phyloP scores from a whole-genome alignment of 2,888 invertebrate species.

The Caenorhabditis sulstoni region DNA sequence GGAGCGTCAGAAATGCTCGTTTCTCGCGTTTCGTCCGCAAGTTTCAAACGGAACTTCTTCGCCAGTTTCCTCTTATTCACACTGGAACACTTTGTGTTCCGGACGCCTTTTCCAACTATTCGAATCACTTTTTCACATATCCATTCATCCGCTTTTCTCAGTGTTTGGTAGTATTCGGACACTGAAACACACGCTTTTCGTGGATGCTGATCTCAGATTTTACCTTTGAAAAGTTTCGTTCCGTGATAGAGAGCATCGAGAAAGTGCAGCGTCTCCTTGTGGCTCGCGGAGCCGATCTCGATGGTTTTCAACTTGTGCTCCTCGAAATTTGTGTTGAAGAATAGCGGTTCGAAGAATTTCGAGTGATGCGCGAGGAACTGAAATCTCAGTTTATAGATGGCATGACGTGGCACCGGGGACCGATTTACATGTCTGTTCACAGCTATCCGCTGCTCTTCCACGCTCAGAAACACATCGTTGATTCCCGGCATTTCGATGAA shows the following conservation, averaged over 20 bases:
- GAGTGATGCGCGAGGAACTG: slow-evolving; percentile 38
- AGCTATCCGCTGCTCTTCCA: slow-evolving; percentile 11
- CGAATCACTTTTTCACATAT: slow-evolving; percentile 16
- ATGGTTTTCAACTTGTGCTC: slow-evolving; percentile 17
- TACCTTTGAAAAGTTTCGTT: slow-evolving; percentile 25
- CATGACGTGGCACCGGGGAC: background rate
- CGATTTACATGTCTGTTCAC: slow-evolving; percentile 23
- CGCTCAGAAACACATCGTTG: slow-evolving; percentile 2
- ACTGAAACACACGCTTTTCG: slow-evolving; percentile 28
- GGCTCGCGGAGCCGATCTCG: slow-evolving; percentile 5
- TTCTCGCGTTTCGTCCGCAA: too few species aligned
- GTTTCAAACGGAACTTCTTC: slow-evolving; percentile 15
- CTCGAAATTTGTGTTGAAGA: slow-evolving; percentile 33
- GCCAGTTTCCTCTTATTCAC: slow-evolving; percentile 35
- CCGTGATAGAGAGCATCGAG: slow-evolving; percentile 43
- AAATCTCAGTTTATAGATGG: background rate
- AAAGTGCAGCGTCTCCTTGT: slow-evolving; percentile 14
- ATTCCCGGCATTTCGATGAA: slow-evolving; percentile 17
- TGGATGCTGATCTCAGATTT: too few species aligned
- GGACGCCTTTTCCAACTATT: slow-evolving; percentile 20
- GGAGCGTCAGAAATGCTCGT: too few species aligned
- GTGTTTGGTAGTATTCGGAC: slow-evolving; percentile 17
- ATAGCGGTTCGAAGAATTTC: slow-evolving; percentile 20
- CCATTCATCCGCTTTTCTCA: slow-evolving; percentile 43
- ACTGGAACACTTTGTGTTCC: slow-evolving; percentile 1